phyloP scores from a whole-genome alignment of 2,888 invertebrate species.

The Drosophila cyrtoloma region DNA sequence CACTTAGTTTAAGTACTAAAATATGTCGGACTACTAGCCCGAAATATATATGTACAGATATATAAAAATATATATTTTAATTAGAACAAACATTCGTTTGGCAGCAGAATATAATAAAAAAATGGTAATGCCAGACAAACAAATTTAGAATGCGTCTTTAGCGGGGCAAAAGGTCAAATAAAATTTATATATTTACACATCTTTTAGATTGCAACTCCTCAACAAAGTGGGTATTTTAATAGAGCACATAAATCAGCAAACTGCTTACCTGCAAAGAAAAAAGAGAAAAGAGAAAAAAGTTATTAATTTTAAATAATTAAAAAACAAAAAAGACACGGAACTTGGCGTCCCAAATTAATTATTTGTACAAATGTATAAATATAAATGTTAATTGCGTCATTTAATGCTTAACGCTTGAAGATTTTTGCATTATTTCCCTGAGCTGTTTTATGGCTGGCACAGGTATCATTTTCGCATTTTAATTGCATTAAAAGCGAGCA shows the following conservation, averaged over 20 bases:
- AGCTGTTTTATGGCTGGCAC: neutral
- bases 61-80: neutral
- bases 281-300: constrained; percentile 17
- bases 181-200: neutral
- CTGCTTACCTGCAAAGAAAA: constrained; percentile 49
- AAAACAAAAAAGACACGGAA: constrained; percentile 1
- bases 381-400: constrained; percentile 23
- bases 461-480: constrained; percentile 11
- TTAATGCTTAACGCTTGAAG: constrained; percentile 41
- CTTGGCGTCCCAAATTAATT: constrained; percentile 38
- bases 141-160: neutral
- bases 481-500: constrained; percentile 64
- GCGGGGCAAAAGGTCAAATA: neutral
- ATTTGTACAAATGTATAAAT: constrained; percentile 17
- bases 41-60: neutral
- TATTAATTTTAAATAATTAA: constrained; percentile 47
- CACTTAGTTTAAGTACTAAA: neutral
- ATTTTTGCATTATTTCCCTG: neutral
- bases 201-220: constrained; percentile 18
- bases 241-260: constrained; percentile 11
- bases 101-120: neutral
- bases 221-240: constrained; percentile 29
- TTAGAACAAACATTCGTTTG: neutral
- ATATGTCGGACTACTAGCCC: neutral
- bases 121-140: neutral